Evolutionary conservation across 2,113 vertebrate genomes (phyloP).

Genomic region (Oryzias javanicus): DNA sequence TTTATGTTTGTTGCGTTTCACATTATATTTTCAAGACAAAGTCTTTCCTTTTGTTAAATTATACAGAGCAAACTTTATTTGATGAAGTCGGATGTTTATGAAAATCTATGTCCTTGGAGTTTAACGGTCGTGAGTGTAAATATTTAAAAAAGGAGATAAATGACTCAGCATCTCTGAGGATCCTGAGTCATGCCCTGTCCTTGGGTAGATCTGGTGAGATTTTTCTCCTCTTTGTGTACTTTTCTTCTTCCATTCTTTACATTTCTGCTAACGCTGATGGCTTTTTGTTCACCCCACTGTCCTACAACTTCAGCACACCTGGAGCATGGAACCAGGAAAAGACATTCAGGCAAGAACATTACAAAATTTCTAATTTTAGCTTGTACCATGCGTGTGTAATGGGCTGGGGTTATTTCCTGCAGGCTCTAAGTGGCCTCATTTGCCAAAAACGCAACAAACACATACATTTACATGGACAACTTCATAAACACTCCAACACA

Average conservation of each 20-base stretch:
- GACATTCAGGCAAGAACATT: constrained; percentile 56
- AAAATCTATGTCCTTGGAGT: constrained; percentile 30
- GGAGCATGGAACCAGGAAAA: constrained; percentile 53
- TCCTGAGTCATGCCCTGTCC: constrained; percentile 25
- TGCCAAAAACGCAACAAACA: constrained; percentile 28
- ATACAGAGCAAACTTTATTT: neutral
- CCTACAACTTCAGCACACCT: constrained; percentile 30
- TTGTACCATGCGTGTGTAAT: constrained; percentile 26
- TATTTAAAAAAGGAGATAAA: constrained; percentile 50
- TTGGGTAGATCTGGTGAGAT: constrained; percentile 44
- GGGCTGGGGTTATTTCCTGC: constrained; percentile 41
- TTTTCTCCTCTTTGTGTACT: constrained; percentile 30
- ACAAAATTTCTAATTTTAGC: constrained; percentile 49
- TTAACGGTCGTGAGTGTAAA: constrained; percentile 35
- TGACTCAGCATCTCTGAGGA: constrained; percentile 22
- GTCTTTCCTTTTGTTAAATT: too few species aligned
- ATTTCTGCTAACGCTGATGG: constrained; percentile 32
- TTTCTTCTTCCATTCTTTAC: constrained; percentile 18
- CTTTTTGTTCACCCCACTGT: constrained; percentile 23
- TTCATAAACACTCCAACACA: constrained; percentile 45
- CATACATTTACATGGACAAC: constrained; percentile 37
- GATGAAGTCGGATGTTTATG: constrained; percentile 13
- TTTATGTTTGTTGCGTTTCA: too few species aligned
- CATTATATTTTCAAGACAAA: too few species aligned
- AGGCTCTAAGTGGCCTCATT: constrained; percentile 44